Percentiles rank a stretch among this genome's conserved stretches.
Conservation (phyloP, 2,888 invertebrate genomes). For the Xiphydria camelus region DNA sequence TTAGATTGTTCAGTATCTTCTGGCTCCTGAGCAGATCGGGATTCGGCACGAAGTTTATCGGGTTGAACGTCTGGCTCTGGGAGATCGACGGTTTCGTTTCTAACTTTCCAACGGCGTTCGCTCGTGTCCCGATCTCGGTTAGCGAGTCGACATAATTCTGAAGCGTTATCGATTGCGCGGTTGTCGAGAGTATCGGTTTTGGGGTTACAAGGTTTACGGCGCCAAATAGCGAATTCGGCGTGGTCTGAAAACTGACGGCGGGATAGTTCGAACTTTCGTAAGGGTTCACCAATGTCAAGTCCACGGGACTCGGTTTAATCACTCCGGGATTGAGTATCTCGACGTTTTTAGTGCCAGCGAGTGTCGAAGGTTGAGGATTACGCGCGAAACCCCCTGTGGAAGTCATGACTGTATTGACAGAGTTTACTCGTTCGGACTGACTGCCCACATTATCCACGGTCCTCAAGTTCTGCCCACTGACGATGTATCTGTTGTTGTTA, state of each 20-base stretch:
- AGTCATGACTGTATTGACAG: slow-evolving; percentile 26
- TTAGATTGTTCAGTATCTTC: slow-evolving; percentile 42
- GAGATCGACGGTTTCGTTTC: slow-evolving; percentile 22
- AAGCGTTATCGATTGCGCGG: slow-evolving; percentile 28
- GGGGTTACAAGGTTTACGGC: slow-evolving; percentile 39
- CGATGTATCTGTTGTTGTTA: slow-evolving; percentile 6
- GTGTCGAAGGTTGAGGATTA: slow-evolving; percentile 44
- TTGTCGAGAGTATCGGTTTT: slow-evolving; percentile 33
- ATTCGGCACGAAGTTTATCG: slow-evolving; percentile 52
- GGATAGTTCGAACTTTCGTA: slow-evolving; percentile 41
- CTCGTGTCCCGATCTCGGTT: slow-evolving; percentile 41
- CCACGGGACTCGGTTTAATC: slow-evolving; percentile 39
- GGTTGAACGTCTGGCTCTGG: slow-evolving; percentile 40
- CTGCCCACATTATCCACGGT: slow-evolving; percentile 39
- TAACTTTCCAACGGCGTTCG: slow-evolving; percentile 15
- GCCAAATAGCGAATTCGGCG: slow-evolving; percentile 48
- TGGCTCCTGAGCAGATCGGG: slow-evolving; percentile 48
- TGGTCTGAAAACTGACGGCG: slow-evolving; percentile 47
- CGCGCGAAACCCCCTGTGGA: slow-evolving; percentile 23
- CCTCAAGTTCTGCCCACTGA: slow-evolving; percentile 4
- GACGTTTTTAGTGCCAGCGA: slow-evolving; percentile 45
- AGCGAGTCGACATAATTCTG: slow-evolving; percentile 41
- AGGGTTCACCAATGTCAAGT: slow-evolving; percentile 33
- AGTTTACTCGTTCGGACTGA: slow-evolving; percentile 32
- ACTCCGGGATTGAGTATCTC: slow-evolving; percentile 51